Base-by-base conservation (phyloP, 2,113 vertebrate species). In the Hyla sarda region DNA sequence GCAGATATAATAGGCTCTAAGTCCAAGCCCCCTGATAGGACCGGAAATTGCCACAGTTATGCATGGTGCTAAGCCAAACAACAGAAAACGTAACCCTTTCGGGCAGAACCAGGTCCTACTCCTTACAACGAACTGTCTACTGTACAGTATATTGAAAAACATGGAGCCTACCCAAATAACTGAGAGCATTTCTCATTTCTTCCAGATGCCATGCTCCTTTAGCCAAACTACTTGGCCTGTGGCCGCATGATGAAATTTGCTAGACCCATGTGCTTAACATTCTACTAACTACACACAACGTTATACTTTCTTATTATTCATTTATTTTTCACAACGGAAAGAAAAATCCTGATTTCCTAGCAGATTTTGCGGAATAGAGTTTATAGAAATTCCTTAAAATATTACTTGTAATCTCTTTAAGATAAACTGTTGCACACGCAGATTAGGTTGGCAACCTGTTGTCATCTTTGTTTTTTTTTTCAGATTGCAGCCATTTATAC, bases 221-320 rank as follows among this genome's bases (percentile, higher is more conserved):
- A 74, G 37, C 41, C 45, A 47, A 74, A 74, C 13, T 74, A 41
- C 23, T 48, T 74, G 71, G 71, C 71, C 19, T n/a, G 72, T 47
- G 37, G 41, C 41, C 72, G 45, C 60, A 65, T 65, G 25, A 60
- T 60, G 56, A 23, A 60, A 23, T 72, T 72, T 41, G 69, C 21
- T 41, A 72, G 69, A 74, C 41, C 45, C 72, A 48, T 74, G n/a
- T 74, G 41, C 25, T 37, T 48, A 74, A 74, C 41, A 74, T 25
- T 47, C 41, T 34, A 47, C 23, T 48, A 0, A 73, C 34, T 45
- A 25, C 37, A 73, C 6, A n/a, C 17, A 45, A 73, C n/a, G 1
- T 58, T 28, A 62, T 13, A 62, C 2, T 65, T 65, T 65, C 1
- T 65, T 12, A 14, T 60, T 25, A 60, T 28, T 11, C 23, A 1